Base-by-base conservation (phyloP, 2,888 invertebrate genomes). In the Muschampia plurimacula region DNA sequence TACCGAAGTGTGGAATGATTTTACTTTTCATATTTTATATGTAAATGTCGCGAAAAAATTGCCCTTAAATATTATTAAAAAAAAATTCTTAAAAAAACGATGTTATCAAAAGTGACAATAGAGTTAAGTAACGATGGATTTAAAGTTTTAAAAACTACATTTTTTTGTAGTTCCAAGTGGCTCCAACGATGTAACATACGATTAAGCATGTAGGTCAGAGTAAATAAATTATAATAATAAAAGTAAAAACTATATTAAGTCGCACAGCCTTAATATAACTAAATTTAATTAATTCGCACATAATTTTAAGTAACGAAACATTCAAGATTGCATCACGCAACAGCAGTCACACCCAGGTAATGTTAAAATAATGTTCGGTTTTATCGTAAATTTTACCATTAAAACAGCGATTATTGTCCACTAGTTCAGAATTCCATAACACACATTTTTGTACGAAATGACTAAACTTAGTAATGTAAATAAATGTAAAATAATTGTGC, bases 121-220 rank as follows among this genome's bases (percentile, higher is more conserved):
- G 32, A 32, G 2, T 32, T 32, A 32, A 32, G 32, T 4, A 32
- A 32, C 4, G 32, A 32, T 32, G 32, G 1, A 32, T 32, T 32
- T 32, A 32, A 32, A 32, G 22, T 22, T 22, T 49, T 13, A n/a
- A n/a, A 49, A 52, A 5, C 8, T 15, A 15, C 8, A 8, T 8
- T 59, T 32, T 9, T 8, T n/a, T 10, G 60, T 13, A 46, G 46
- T 2, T 32, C 32, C 32, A 41, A 9, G 41, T 9, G 9, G 8
- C 41, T 52, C 49, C 15, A 10, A n/a, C n/a, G 49, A 41, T 41
- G 52, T 9, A 55, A 36, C 41, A 41, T 12, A n/a, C 8, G 55
- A 15, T n/a, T 55, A 46, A 36, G 13, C 66, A 66, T 39, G 52
- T 52, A 39, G 66, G 52, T 66, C 55, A 66, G 39, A 66, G 52